A percentile compares a stretch with the other conserved stretches of the same genome.
Conservation (phyloP, 1,140 invertebrate genomes). For the Cepaea nemoralis region DNA sequence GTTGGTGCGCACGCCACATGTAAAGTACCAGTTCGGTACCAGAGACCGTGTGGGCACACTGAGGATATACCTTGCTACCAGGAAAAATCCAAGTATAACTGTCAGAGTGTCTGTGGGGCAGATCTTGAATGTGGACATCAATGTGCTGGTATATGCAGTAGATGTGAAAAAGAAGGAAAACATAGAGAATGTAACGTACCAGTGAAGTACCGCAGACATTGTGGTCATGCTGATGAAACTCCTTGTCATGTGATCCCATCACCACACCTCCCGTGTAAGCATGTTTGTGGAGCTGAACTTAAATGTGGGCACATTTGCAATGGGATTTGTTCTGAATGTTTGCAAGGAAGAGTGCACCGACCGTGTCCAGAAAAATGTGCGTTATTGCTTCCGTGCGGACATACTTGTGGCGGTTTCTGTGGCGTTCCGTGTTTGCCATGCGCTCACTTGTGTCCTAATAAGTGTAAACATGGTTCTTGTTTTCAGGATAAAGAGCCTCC, state of each 20-base stretch:
- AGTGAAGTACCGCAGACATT: too few relatives aligned
- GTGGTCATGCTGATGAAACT: slow-evolving; percentile 64
- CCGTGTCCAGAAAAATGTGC: slow-evolving; percentile 65
- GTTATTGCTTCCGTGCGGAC: slow-evolving; percentile 64
- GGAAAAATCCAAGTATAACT: too few relatives aligned
- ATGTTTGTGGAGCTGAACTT: slow-evolving; percentile 42
- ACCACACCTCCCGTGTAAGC: slow-evolving; percentile 38
- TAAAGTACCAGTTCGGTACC: too few relatives aligned
- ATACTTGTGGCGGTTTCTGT: slow-evolving; percentile 61
- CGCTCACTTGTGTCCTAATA: slow-evolving; percentile 74
- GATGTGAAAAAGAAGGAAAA: too few relatives aligned
- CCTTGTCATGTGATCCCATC: slow-evolving; percentile 52
- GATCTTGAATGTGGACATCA: too few relatives aligned
- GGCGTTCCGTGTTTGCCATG: slow-evolving; percentile 77
- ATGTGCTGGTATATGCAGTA: too few relatives aligned
- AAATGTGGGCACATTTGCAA: slow-evolving; percentile 58
- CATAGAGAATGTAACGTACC: too few relatives aligned
- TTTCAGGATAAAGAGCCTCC: slow-evolving; percentile 48
- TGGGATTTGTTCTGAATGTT: slow-evolving; percentile 72
- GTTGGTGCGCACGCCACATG: too few relatives aligned
- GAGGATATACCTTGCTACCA: too few relatives aligned
- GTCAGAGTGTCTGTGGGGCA: too few relatives aligned
- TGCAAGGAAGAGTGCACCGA: slow-evolving; percentile 77
- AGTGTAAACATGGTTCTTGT: slow-evolving; percentile 76
- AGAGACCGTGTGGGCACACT: too few relatives aligned